phyloP scores from a whole-genome alignment of 2,888 invertebrate species.

The Bombylius discolor region DNA sequence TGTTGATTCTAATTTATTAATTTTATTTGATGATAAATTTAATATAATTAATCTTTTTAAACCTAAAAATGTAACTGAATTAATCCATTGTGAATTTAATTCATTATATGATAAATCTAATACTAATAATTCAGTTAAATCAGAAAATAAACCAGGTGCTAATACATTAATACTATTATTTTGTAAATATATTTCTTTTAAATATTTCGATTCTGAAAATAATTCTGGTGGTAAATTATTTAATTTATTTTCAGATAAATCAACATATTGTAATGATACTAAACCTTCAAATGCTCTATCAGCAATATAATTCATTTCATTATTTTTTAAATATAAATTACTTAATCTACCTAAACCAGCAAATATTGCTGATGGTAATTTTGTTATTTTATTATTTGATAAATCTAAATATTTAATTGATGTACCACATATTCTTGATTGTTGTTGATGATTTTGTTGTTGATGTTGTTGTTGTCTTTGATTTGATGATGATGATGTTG shows the following conservation, averaged over 20 bases:
- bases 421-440: slow-evolving; percentile 38
- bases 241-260: slow-evolving; percentile 81
- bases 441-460: too few relatives aligned
- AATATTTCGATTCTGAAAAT: slow-evolving; percentile 65
- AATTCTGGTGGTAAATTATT: slow-evolving; percentile 75
- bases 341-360: slow-evolving; percentile 63
- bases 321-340: slow-evolving; percentile 70
- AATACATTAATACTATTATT: slow-evolving; percentile 82
- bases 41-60: slow-evolving; percentile 74
- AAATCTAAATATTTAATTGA: slow-evolving; percentile 70
- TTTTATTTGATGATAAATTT: slow-evolving; percentile 72
- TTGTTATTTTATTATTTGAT: slow-evolving; percentile 71
- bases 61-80: slow-evolving; percentile 71
- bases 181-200: slow-evolving; percentile 78
- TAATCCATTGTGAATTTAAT: slow-evolving; percentile 75
- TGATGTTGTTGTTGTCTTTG: too few relatives aligned
- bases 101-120: slow-evolving; percentile 76
- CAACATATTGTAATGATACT: slow-evolving; percentile 66
- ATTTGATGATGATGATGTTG: background rate
- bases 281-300: slow-evolving; percentile 72
- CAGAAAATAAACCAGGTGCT: slow-evolving; percentile 71
- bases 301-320: slow-evolving; percentile 76
- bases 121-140: slow-evolving; percentile 63
- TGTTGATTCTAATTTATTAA: slow-evolving; percentile 68
- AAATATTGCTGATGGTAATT: slow-evolving; percentile 70